Evolutionary conservation across 2,888 invertebrate species (phyloP), one percentile per base, ranked within the genome.

Genomic region (Pachycephus smyrnensis): DNA sequence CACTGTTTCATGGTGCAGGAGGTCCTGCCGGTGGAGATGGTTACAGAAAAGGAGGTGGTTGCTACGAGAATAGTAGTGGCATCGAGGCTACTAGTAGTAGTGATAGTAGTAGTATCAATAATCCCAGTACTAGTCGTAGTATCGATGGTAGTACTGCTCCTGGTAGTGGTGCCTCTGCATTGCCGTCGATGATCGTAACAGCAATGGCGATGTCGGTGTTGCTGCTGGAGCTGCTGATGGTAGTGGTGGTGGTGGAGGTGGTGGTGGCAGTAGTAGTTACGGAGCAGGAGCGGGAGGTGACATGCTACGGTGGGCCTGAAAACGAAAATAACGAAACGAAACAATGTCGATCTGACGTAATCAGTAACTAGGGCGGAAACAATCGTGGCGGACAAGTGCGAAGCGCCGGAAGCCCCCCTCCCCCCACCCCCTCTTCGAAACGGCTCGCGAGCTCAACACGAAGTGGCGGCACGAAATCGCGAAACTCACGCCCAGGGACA

Each of bases 221-320:
- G 40, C 40, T 9, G 23, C 9, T 23, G 55, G 40, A 23, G 40
- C 23, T 55, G 40, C 15, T 9, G 4, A 15, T 1, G 40, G 40
- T 40, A 80, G 76, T 78, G 77, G 78, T 79, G 73, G 76, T 76
- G 32, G 68, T 77, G 74, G 80, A 73, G 69, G 32, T 30, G 69
- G 73, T 36, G 73, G 79, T 71, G 78, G 78, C 75, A 78, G 79
- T 78, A 76, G 78, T 35, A 35, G 35, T 23, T 55, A 23, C 55
- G 55, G 55, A 23, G 55, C 55, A 55, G 55, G 40, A 75, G 82
- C 84, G 85, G 82, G 84, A 84, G 82, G 86, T 88, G 90, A 90
- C 90, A 90, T 90, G 90, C 90, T 90, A 90, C 89, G 89, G 83
- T 90, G 90, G 89, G 90, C 90, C 88, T 90, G 90, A 90, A 90